Conservation (phyloP, 2,888 invertebrate species). For the Erebia ligea region DNA sequence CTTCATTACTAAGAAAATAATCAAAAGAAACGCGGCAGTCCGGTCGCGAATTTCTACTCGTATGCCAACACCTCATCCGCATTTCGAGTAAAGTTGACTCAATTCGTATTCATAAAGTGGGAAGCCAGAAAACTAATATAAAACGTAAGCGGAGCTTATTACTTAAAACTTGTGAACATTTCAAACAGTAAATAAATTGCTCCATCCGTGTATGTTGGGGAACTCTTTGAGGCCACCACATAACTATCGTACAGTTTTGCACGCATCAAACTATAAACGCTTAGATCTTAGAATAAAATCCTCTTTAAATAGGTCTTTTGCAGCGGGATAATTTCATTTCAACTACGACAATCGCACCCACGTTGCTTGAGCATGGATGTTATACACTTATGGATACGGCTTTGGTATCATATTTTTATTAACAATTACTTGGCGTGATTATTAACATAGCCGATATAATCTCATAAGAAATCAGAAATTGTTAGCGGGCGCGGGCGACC, state of each 20-base stretch:
- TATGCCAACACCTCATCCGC: conserved; percentile 37
- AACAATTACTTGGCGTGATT: neutral
- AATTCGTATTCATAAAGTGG: conserved; percentile 54
- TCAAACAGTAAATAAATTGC: conserved; percentile 50
- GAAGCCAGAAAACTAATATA: conserved; percentile 51
- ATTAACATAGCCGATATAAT: too few species aligned
- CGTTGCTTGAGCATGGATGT: too few species aligned
- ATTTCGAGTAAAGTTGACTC: conserved; percentile 48
- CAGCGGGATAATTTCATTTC: too few species aligned
- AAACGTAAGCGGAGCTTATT: conserved; percentile 53
- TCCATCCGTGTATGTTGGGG: conserved; percentile 42
- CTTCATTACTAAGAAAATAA: too few species aligned
- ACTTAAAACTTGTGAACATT: conserved; percentile 49
- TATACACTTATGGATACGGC: too few species aligned
- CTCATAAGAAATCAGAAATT: too few species aligned
- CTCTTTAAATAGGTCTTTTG: too few species aligned
- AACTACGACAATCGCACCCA: too few species aligned
- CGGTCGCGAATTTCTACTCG: conserved; percentile 21
- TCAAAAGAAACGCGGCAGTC: neutral
- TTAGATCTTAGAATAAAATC: too few species aligned
- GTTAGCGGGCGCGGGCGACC: too few species aligned
- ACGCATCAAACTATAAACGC: too few species aligned
- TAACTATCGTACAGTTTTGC: conserved; percentile 14
- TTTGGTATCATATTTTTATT: neutral
- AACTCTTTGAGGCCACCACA: conserved; percentile 37